Evolutionary conservation across 1,140 invertebrate species (phyloP), one percentile per base, ranked within the genome.

Genomic region (Cyclina sinensis): DNA sequence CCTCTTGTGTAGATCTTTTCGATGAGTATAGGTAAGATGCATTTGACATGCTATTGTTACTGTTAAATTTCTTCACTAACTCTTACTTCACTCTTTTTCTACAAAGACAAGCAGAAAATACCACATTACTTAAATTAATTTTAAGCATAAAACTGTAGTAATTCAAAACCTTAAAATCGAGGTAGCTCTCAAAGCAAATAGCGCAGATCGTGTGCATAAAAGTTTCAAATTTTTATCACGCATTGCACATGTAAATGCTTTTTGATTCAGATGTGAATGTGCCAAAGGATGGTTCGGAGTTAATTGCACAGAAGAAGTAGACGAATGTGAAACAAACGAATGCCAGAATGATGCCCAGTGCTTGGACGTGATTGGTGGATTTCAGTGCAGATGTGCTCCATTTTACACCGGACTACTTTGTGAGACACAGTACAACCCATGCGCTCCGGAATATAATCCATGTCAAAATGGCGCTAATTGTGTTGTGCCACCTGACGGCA

Each of bases 221-320:
- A n/a, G n/a, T n/a, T n/a, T n/a, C n/a, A n/a, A n/a, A n/a, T n/a
- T n/a, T n/a, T n/a, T n/a, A n/a, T n/a, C n/a, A n/a, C n/a, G n/a
- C n/a, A n/a, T n/a, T n/a, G n/a, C n/a, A n/a, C 39, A 37, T 12
- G 16, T 46, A 9, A 16, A 30, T 37, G 11, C 1, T 4, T 48
- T 74, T 24, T 48, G 37, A 24, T 74, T 46, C 11, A 65, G 79
- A 30, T 90, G 90, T 76, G 59, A 68, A 7, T 90, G 90, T 76
- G 43, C 51, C 24, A 27, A 54, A 18, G 85, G 87, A 9, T 91
- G 90, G 90, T 84, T 51, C 3, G 87, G 90, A 24, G 18, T 76
- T 43, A 83, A 87, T 16, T 89, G 90, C 81, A 76, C 78, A n/a
- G 65, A 70, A 54, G 86, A 86, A 86, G 73, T 51, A 32, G 59